Evolutionary conservation across 2,797 vertebrate species (phyloP), one percentile per base, ranked within the genome.

Genomic region (Ctenochaetus hawaiiensis): DNA sequence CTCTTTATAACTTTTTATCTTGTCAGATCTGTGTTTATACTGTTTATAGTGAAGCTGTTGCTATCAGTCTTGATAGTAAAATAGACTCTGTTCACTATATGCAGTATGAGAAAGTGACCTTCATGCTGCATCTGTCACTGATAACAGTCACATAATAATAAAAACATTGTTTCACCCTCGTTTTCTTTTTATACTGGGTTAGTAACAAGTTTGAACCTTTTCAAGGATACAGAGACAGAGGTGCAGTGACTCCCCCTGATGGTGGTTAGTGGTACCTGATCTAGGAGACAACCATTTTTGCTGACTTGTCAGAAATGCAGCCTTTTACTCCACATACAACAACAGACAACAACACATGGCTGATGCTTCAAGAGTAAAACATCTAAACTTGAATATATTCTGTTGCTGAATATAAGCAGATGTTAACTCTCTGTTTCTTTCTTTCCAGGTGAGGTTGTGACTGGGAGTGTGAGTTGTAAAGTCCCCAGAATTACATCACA

Each of bases 401-500:
- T 52, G 43, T 51, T 13, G 41, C n/a, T 69, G 16, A 26, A 6
- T 47, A 16, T 59, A 20, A 14, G 56, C 45, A n/a, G 12, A 5
- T 17, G 67, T 67, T 68, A 14, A 87, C 41, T 8, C 34, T 68
- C 1, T 1, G 12, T 75, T 49, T 75, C 6, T 79, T 68, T 64
- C 48, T 41, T 58, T 47, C 79, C 65, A 94, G 93, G 90, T 94
- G 87, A 94, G 76, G 80, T 54, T 34, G 81, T 66, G 75, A 76
- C 77, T 75, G 78, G 80, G 82, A 82, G 87, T 18, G 85, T 75
- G 87, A 93, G 85, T 77, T 66, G 75, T 83, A 77, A 83, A 75
- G 84, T 90, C 83, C 87, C 87, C 82, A 77, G 64, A 84, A 79
- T 84, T 81, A 69, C 70, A 80, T 81, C 88, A 77, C 92, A 97